Evolutionary conservation across 1,140 invertebrate species (phyloP).

Genomic region (Zophobas morio): DNA sequence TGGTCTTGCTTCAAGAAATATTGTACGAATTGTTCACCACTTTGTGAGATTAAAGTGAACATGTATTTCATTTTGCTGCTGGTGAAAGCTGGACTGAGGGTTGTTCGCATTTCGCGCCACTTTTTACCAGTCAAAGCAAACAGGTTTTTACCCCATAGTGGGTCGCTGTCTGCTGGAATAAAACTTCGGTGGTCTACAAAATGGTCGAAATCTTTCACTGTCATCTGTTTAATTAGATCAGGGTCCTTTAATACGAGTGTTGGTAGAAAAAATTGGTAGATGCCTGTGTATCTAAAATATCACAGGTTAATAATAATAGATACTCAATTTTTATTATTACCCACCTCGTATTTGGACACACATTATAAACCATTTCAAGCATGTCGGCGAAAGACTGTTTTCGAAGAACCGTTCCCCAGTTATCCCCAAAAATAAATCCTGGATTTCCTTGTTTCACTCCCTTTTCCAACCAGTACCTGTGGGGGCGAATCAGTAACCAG

Average conservation of each 20-base stretch:
- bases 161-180: conserved; percentile 66
- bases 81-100: conserved; percentile 74
- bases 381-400: conserved; percentile 26
- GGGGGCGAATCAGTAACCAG: too few species aligned
- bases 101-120: conserved; percentile 73
- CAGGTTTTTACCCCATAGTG: conserved; percentile 69
- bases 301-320: not conserved
- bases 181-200: conserved; percentile 60
- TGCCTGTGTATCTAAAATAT: conserved; percentile 6
- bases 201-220: conserved; percentile 47
- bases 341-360: not conserved
- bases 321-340: too few species aligned
- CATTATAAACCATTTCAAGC: conserved; percentile 8
- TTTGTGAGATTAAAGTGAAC: conserved; percentile 69
- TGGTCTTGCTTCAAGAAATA: conserved; percentile 48
- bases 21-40: conserved; percentile 59
- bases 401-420: not conserved
- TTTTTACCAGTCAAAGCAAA: conserved; percentile 63
- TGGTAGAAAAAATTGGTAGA: not conserved
- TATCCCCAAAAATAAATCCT: not conserved
- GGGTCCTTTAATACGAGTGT: conserved; percentile 19
- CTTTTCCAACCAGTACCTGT: too few species aligned
- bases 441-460: too few species aligned
- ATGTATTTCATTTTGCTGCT: conserved; percentile 72
- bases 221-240: conserved; percentile 43